Base-by-base conservation (phyloP, 2,888 invertebrate genomes). In the Cataglyphis livida region DNA sequence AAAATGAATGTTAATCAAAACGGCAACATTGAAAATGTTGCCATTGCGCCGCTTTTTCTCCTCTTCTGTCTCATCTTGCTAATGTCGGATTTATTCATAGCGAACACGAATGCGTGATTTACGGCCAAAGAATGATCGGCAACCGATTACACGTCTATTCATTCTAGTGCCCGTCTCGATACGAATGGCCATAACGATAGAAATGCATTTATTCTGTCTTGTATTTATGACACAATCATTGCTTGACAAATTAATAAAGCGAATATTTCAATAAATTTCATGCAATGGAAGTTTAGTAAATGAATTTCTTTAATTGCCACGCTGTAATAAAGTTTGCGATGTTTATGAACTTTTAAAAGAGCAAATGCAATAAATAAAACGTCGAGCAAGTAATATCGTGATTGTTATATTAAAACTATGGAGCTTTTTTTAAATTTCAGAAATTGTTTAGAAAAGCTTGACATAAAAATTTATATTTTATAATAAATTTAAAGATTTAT, bases 11-110 rank as follows among this genome's bases (percentile, higher is more conserved):
- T 48, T 48, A 48, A 18, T 48, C n/a, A 48, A 48, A 79, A 59
- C 71, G 44, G 25, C 70, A 32, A 79, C 71, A 59, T 79, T 32
- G 38, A 88, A 91, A 90, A 92, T 92, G 92, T 93, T 92, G 90
- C 91, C 91, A 91, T 90, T 91, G 91, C 28, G 9, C 32, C 28
- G 91, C 91, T 91, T 88, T 82, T 83, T 70, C 64, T 76, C 28
- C 18, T 59, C 68, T 75, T 66, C 25, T 18, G n/a, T 35, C 82
- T n/a, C 75, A n/a, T 90, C 92, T 89, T 90, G 87, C 85, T 82
- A 89, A 89, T 88, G 87, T 85, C 81, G 85, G 86, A 87, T 90
- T 84, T 85, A 84, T 87, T 87, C 88, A 79, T 83, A 85, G 87
- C 81, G 78, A 85, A 86, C 84, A 66, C 83, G 18, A 59, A 59